Base-by-base conservation (phyloP, 2,113 vertebrate genomes). In the Marmota monax region DNA sequence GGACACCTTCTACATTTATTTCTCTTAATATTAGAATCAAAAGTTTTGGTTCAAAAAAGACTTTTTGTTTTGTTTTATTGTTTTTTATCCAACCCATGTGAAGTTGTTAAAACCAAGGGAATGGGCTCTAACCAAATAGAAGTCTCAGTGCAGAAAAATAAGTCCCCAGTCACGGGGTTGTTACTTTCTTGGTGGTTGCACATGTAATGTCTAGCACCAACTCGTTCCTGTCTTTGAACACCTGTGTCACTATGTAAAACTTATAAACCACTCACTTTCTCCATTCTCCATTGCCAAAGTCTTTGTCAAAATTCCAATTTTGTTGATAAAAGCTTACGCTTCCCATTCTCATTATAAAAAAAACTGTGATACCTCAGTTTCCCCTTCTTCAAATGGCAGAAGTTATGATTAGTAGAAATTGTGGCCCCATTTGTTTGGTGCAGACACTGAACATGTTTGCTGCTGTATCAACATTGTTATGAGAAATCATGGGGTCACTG, bases 261-360 rank as follows among this genome's bases (percentile, higher is more conserved):
- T 32, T 37, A 29, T 70, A 8, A 32, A 1, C 63, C 7, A 84
- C 27, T 96, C 86, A 14, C 91, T 39, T n/a, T 58, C 53, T 92
- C 63, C 32, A 58, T 29, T 95, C 51, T 88, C 58, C 48, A 45
- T 96, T 92, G 93, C 97, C 98, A 96, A 95, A 95, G 91, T 87
- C 42, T 95, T 86, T 84, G 74, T 96, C 82, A 88, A 0, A 48
- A 45, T 91, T 73, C 53, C n/a, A 42, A 3, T 32, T 87, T 27
- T 87, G 63, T 88, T 78, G 58, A 16, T 79, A 34, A 90, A 78
- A 93, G 70, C 22, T 32, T 74, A 65, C 90, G 77, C 88, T 94
- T 96, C 87, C 90, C 53, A 14, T 92, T 51, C 80, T 91, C 42
- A 37, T 20, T 61, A 48, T 7, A 51, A 34, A 42, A 42, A 42